Evolutionary conservation across 2,888 invertebrate species (phyloP).

Genomic region (Prosopocoilus inquinatus): DNA sequence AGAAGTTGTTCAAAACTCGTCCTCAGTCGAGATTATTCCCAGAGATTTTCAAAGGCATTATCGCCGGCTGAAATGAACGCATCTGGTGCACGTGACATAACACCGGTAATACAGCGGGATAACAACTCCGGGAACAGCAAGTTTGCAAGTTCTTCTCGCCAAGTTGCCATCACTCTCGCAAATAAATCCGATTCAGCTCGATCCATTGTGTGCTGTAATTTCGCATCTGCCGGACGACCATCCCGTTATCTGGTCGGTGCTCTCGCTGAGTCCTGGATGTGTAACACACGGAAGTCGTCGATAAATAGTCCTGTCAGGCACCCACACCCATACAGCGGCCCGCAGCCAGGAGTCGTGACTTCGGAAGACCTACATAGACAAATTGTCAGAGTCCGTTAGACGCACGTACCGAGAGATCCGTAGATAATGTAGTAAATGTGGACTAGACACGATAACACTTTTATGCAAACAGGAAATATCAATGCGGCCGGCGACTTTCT

Average conservation of each 20-base stretch:
- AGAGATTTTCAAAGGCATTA: constrained; percentile 21
- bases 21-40: not conserved
- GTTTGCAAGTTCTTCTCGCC: not conserved
- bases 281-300: constrained; percentile 44
- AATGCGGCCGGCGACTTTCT: not conserved
- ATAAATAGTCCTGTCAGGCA: constrained; percentile 44
- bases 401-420: constrained; percentile 39
- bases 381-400: constrained; percentile 39
- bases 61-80: constrained; percentile 18
- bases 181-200: not conserved
- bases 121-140: not conserved
- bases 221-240: constrained; percentile 3
- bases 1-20: too few relatives aligned
- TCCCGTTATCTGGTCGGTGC: constrained; percentile 8
- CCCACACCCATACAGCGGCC: constrained; percentile 41
- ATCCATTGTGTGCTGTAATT: not conserved
- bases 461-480: not conserved
- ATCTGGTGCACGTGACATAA: constrained; percentile 18
- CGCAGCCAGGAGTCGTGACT: constrained; percentile 38
- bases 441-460: constrained; percentile 32
- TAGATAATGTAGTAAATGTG: constrained; percentile 36
- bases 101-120: constrained; percentile 15
- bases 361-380: constrained; percentile 42
- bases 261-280: constrained; percentile 21
- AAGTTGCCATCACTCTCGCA: not conserved